Evolutionary conservation across 2,797 vertebrate genomes (phyloP).

Genomic region (Gambusia yucatana): DNA sequence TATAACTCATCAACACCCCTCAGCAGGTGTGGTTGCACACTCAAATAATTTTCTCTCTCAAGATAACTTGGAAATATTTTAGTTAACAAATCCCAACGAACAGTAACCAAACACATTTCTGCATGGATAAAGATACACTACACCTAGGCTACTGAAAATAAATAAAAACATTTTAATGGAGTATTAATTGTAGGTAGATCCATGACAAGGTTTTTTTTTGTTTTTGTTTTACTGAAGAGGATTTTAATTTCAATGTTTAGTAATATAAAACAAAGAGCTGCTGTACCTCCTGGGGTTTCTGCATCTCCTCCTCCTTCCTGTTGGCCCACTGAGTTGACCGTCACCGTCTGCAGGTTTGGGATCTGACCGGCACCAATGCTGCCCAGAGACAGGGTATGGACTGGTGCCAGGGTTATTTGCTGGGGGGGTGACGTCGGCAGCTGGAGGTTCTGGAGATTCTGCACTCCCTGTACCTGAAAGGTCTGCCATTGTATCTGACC

Average conservation of each 20-base stretch:
- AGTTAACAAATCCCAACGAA: background rate
- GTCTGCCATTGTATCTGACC: slow-evolving; percentile 99
- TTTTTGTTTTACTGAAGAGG: background rate
- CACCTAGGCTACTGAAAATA: background rate
- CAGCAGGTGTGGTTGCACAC: background rate
- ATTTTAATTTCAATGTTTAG: background rate
- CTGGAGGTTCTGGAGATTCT: slow-evolving; percentile 98
- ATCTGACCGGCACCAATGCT: slow-evolving; percentile 93
- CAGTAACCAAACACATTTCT: background rate
- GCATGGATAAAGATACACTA: background rate
- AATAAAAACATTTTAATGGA: background rate
- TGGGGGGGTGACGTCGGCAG: slow-evolving; percentile 94
- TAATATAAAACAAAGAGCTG: slow-evolving; percentile 9
- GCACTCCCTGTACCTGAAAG: slow-evolving; percentile 99
- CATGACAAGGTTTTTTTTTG: background rate
- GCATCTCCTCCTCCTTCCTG: slow-evolving; percentile 90
- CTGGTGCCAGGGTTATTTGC: slow-evolving; percentile 97
- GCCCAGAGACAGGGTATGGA: slow-evolving; percentile 96
- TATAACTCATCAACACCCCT: background rate
- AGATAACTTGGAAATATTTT: background rate
- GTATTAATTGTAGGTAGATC: background rate
- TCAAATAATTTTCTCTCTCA: background rate
- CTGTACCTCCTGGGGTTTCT: slow-evolving; percentile 89
- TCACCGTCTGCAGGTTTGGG: slow-evolving; percentile 98
- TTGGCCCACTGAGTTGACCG: slow-evolving; percentile 93